Conservation (phyloP, 2,113 vertebrate genomes). For the Grantiella picta region DNA sequence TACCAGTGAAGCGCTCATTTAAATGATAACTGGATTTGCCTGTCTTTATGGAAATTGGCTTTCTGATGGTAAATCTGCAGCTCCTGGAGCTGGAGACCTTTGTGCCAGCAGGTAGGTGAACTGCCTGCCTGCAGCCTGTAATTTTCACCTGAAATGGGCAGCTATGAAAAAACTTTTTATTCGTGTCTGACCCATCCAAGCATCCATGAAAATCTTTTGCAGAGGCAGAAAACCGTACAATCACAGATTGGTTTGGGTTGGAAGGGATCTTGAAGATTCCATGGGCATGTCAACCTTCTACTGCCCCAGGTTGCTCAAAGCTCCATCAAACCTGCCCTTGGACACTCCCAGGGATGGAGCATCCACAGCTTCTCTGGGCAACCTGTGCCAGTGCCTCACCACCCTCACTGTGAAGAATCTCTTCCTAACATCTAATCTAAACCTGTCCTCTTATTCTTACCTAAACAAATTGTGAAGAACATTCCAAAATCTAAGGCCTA, state of each 20-base stretch:
- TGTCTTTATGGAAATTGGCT: neutral
- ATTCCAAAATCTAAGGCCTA: neutral
- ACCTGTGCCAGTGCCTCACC: accelerated
- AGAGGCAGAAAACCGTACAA: neutral
- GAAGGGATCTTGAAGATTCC: neutral
- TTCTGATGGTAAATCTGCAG: neutral
- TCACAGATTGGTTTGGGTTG: neutral
- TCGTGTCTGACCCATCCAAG: neutral
- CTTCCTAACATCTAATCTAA: neutral
- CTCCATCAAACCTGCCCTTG: neutral
- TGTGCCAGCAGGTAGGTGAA: neutral
- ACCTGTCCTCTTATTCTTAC: neutral
- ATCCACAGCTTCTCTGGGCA: neutral
- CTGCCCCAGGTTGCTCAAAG: neutral
- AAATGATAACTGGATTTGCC: neutral
- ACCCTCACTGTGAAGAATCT: accelerated
- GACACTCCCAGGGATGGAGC: neutral
- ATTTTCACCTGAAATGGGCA: neutral
- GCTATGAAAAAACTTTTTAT: neutral
- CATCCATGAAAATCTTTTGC: neutral
- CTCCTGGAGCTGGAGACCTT: neutral
- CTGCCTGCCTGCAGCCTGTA: neutral
- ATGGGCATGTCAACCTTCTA: neutral
- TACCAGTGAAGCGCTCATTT: neutral
- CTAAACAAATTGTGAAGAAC: neutral